Evolutionary conservation across 2,797 vertebrate species (phyloP).

Genomic region (Manis javanica): DNA sequence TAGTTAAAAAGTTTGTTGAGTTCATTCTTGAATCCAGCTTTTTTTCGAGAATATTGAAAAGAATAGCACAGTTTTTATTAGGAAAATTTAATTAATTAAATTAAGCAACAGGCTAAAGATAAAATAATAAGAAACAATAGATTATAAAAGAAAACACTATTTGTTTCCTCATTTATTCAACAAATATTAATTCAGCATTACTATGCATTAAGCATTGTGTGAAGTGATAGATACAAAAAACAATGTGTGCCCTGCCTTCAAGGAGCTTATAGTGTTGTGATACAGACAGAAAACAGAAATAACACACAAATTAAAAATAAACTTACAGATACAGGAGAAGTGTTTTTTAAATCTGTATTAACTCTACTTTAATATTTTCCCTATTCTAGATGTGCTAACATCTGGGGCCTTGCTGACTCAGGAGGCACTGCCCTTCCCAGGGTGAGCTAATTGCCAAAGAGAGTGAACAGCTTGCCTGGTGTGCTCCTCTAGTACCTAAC

Average conservation of each 20-base stretch:
- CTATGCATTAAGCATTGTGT: background rate
- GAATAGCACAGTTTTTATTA: background rate
- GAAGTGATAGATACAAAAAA: background rate
- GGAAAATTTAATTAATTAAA: background rate
- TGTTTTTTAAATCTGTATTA: background rate
- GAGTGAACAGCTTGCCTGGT: background rate
- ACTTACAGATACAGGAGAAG: background rate
- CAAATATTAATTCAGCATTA: background rate
- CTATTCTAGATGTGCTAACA: background rate
- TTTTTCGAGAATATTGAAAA: background rate
- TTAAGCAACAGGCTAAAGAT: background rate
- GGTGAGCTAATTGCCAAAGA: background rate
- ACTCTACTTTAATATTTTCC: background rate
- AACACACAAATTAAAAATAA: background rate
- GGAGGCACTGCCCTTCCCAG: background rate
- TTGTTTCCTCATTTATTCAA: background rate
- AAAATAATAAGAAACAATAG: background rate
- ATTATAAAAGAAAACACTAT: background rate
- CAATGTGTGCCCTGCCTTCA: background rate
- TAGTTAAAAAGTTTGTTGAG: background rate
- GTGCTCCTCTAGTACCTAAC: background rate
- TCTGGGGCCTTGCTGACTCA: background rate
- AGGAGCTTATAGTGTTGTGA: background rate
- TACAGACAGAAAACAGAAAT: background rate
- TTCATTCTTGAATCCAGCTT: background rate